phyloP scores from a whole-genome alignment of 2,888 invertebrate genomes.

The Platycheirus rosarum region DNA sequence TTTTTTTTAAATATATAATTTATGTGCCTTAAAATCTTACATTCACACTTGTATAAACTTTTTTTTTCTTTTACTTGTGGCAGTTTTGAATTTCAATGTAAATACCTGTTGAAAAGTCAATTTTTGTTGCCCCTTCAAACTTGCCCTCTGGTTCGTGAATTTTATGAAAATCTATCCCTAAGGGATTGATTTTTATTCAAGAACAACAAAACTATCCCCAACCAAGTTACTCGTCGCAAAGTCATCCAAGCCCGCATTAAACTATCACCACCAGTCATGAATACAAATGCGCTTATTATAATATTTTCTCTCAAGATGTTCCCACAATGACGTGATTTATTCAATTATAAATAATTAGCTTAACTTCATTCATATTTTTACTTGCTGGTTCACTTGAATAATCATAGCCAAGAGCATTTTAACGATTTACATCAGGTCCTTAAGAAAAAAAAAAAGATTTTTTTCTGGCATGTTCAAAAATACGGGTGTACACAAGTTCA shows the following conservation, averaged over 20 bases:
- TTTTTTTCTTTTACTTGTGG: too few species aligned
- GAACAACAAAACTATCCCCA: conserved; percentile 10
- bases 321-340: conserved; percentile 58
- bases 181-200: conserved; percentile 4
- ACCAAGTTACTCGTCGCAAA: background rate
- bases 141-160: too few species aligned
- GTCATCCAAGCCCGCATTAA: conserved; percentile 55
- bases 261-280: conserved; percentile 16
- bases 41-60: too few species aligned
- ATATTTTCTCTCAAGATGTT: conserved; percentile 43
- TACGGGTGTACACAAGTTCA: conserved; percentile 27
- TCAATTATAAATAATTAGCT: conserved; percentile 69
- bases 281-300: conserved; percentile 60
- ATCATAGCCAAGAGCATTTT: conserved; percentile 32
- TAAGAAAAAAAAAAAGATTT: conserved; percentile 12
- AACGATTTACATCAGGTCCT: conserved; percentile 37
- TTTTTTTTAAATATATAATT: too few species aligned
- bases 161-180: too few species aligned
- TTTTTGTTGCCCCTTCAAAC: too few species aligned
- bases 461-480: conserved; percentile 12
- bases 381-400: conserved; percentile 8
- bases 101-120: too few species aligned
- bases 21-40: too few species aligned
- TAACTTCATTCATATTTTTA: conserved; percentile 20
- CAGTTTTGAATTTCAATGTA: too few species aligned